Percentiles rank a stretch among this genome's conserved stretches.
Evolutionary conservation across 2,797 vertebrate species (phyloP).

Genomic region (Sylvia borin): DNA sequence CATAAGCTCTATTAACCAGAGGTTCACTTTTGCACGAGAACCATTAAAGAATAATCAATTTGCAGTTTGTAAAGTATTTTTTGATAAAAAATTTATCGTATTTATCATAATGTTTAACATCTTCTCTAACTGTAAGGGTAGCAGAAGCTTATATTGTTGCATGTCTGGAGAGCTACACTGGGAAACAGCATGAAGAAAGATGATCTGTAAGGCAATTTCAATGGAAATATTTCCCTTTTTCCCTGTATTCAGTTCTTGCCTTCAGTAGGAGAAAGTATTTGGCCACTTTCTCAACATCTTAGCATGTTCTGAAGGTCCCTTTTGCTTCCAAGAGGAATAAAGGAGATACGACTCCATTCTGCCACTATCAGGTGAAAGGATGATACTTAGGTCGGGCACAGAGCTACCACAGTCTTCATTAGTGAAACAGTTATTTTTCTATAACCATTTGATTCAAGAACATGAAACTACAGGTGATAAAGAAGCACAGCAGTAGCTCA

Average conservation of each 20-base stretch:
- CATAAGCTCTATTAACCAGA: background rate
- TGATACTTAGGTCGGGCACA: background rate
- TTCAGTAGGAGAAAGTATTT: background rate
- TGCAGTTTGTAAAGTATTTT: background rate
- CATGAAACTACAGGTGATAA: background rate
- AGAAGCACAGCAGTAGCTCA: background rate
- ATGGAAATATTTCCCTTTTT: background rate
- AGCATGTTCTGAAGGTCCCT: background rate
- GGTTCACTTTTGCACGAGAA: background rate
- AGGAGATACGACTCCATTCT: background rate
- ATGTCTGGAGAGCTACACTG: background rate
- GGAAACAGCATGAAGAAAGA: background rate
- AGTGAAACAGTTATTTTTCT: background rate
- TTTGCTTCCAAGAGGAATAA: background rate
- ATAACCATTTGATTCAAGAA: background rate
- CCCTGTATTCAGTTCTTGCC: background rate
- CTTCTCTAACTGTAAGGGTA: background rate
- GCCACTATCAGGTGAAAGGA: background rate
- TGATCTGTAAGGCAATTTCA: background rate
- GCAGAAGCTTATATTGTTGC: background rate
- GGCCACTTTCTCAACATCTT: background rate
- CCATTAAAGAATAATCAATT: background rate
- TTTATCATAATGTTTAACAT: background rate
- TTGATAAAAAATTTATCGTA: background rate
- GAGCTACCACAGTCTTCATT: background rate